Evolutionary conservation across 64 coral and sea anemone species (phyloP), one percentile per base, ranked within the genome.

Genomic region (Dendronephthya gigantea): DNA sequence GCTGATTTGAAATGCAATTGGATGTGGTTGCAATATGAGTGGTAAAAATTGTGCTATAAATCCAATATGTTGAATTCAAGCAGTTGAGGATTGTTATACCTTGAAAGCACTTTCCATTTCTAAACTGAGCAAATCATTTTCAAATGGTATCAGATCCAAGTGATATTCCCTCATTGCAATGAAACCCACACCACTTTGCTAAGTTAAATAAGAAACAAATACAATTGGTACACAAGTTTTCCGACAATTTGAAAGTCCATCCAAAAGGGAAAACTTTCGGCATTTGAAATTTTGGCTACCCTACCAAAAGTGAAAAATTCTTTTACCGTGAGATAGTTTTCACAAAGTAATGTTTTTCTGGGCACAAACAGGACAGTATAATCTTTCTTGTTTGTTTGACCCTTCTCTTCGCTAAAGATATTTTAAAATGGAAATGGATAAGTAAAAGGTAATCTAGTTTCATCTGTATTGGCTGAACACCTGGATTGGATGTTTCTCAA

Each of bases 41-140:
- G n/a, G n/a, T n/a, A n/a, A n/a, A n/a, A n/a, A n/a, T n/a, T n/a
- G n/a, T n/a, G n/a, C n/a, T n/a, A n/a, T n/a, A n/a, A n/a, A n/a
- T n/a, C n/a, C n/a, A n/a, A n/a, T n/a, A n/a, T n/a, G n/a, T n/a
- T n/a, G n/a, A n/a, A n/a, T n/a, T n/a, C n/a, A n/a, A n/a, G n/a
- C n/a, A n/a, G n/a, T n/a, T n/a, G n/a, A n/a, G n/a, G n/a, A n/a
- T n/a, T n/a, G n/a, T n/a, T n/a, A n/a, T n/a, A 98, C 95, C 92
- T 98, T 98, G 40, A 98, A 98, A 66, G 89, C 90, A 35, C 92
- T 91, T 33, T 98, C 92, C 90, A 98, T 98, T 83, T 98, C 95
- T 39, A 98, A 52, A 59, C 92, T 93, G 10, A 98, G 43, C 50
- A 98, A 72, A 74, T 98, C 95, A 86, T 88, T 90, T 22, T 98